Percentiles rank a stretch among this genome's conserved stretches.
Evolutionary conservation across 2,113 vertebrate species (phyloP).

Genomic region (Pygoscelis antarcticus): DNA sequence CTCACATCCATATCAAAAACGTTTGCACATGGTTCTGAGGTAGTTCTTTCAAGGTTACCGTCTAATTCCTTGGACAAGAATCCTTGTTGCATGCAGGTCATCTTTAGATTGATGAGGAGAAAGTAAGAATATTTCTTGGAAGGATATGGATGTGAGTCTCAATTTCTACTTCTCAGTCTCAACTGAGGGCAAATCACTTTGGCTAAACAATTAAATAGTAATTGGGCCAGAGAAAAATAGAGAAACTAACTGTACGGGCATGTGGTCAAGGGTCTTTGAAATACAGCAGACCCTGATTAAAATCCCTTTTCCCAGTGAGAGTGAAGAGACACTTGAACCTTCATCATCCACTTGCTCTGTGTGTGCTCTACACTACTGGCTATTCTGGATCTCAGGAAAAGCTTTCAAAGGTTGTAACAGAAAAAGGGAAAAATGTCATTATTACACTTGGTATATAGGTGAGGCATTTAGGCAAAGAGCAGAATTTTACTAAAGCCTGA

Average conservation of each 20-base stretch:
- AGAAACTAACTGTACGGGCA: neutral
- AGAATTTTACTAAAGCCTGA: neutral
- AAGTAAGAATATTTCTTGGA: neutral
- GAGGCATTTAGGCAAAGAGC: neutral
- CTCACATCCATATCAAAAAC: neutral
- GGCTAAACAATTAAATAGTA: neutral
- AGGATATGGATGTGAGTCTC: neutral
- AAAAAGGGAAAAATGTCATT: neutral
- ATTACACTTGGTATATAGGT: neutral
- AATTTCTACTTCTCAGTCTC: neutral
- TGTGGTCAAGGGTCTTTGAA: neutral
- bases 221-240: neutral
- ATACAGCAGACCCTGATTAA: neutral
- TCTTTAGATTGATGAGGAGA: neutral
- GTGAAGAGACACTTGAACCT: neutral
- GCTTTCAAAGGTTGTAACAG: neutral
- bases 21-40: neutral
- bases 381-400: neutral
- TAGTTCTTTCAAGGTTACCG: neutral
- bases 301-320: neutral
- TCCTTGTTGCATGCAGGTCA: neutral
- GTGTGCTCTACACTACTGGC: neutral
- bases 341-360: neutral
- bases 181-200: neutral
- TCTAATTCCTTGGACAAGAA: neutral